These are phyloP conservation scores for Lathronympha strigana DNA, from an alignment of 2,888 invertebrate species.

Conservation along the genomic window DNA sequence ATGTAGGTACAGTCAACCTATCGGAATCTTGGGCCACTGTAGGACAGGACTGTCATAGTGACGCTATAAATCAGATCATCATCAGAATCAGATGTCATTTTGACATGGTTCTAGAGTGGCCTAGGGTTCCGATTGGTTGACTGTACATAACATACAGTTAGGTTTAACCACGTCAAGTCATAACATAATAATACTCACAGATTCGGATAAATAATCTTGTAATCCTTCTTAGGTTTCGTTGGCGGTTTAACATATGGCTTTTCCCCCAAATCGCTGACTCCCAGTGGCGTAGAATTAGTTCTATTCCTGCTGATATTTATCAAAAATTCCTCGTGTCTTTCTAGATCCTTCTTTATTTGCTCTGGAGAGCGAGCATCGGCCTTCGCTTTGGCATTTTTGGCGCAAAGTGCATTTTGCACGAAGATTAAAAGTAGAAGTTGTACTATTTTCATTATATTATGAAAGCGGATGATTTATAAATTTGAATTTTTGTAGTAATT, in stretches of 20 bases:
- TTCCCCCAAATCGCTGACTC: conserved; percentile 63
- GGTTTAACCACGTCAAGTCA: too few relatives aligned
- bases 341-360: conserved; percentile 64
- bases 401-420: conserved; percentile 21
- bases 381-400: conserved; percentile 11
- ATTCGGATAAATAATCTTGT: conserved; percentile 57
- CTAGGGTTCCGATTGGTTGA: too few relatives aligned
- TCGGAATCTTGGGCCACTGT: too few relatives aligned
- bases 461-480: too few relatives aligned
- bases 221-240: conserved; percentile 46
- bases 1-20: too few relatives aligned
- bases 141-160: too few relatives aligned
- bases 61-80: too few relatives aligned
- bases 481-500: too few relatives aligned
- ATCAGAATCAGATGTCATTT: too few relatives aligned
- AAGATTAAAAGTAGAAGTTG: neutral
- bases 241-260: conserved; percentile 54
- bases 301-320: conserved; percentile 59
- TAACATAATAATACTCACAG: conserved; percentile 56
- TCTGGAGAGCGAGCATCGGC: conserved; percentile 45
- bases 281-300: conserved; percentile 57
- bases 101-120: too few relatives aligned
- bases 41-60: too few relatives aligned
- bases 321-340: conserved; percentile 61
- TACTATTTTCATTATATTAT: conserved; percentile 28